phyloP scores from a whole-genome alignment of 2,113 vertebrate genomes.

The Rhizomys pruinosus region DNA sequence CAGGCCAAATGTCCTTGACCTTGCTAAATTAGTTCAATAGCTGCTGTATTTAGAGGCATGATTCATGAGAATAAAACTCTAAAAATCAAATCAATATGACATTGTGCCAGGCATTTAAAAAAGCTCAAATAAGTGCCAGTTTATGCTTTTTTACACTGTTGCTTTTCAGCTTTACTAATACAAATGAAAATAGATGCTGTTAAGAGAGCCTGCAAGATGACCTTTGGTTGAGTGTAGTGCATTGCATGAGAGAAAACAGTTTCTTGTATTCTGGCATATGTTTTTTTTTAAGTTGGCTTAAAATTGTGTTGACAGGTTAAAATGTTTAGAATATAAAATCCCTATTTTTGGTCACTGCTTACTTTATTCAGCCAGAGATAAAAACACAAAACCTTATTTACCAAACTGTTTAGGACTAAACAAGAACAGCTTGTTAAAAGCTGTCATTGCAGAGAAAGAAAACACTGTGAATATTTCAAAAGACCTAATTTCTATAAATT shows the following conservation, averaged over 20 bases:
- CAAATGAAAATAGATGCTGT: not conserved
- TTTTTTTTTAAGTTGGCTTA: not conserved
- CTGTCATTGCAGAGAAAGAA: constrained; percentile 38
- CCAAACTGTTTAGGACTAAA: constrained; percentile 31
- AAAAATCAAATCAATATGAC: not conserved
- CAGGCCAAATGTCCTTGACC: rapidly evolving
- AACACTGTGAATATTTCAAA: not conserved
- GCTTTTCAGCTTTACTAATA: not conserved
- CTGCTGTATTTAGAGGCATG: no score
- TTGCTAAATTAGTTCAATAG: rapidly evolving
- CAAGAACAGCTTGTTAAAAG: constrained; percentile 56
- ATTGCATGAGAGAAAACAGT: no score
- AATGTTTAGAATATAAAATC: not conserved
- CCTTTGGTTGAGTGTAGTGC: not conserved
- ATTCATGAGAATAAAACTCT: not conserved
- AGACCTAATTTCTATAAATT: not conserved
- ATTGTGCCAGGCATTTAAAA: not conserved
- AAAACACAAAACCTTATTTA: constrained; percentile 65
- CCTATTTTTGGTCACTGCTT: not conserved
- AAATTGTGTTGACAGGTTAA: not conserved
- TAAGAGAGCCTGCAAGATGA: not conserved
- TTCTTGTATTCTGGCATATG: not conserved
- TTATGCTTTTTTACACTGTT: not conserved
- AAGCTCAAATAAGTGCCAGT: not conserved
- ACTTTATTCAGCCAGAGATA: constrained; percentile 4